A percentile compares a stretch with the other conserved stretches of the same genome.
Conservation (phyloP, 1,140 invertebrate species). For the Parasteatoda tepidariorum region DNA sequence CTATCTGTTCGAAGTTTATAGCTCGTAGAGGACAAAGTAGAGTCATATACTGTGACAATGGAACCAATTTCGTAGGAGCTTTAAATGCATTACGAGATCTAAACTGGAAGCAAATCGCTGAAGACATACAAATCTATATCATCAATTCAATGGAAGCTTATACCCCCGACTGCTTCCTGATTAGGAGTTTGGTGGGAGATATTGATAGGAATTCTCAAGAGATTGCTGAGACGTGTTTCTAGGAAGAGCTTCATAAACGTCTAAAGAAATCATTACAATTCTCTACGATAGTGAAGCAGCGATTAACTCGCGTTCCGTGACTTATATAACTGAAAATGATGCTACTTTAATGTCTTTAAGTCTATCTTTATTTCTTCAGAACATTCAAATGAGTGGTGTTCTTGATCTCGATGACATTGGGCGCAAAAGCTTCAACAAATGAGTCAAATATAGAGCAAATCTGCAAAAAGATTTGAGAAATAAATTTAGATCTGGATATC, state of each 20-base stretch:
- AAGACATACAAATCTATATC: background rate
- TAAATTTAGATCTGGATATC: conserved; percentile 23
- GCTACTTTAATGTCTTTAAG: conserved; percentile 4
- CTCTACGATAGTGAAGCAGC: conserved; percentile 15
- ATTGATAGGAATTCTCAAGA: conserved; percentile 17
- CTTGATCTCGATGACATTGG: background rate
- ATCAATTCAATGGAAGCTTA: conserved; percentile 45
- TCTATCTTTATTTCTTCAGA: background rate
- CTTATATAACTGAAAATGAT: conserved; percentile 40
- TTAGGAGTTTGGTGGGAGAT: conserved; percentile 32
- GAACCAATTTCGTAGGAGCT: conserved; percentile 56
- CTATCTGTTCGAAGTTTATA: conserved; percentile 66
- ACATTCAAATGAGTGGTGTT: background rate
- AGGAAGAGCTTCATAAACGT: background rate
- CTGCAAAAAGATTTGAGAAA: conserved; percentile 19
- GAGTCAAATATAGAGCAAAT: background rate
- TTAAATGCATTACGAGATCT: conserved; percentile 25
- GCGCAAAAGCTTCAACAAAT: conserved; percentile 10
- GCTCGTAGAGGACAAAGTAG: conserved; percentile 63
- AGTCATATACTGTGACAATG: conserved; percentile 45
- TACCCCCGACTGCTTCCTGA: conserved; percentile 16
- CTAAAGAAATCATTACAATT: conserved; percentile 28
- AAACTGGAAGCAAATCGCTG: conserved; percentile 11
- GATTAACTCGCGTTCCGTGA: conserved; percentile 64
- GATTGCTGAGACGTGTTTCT: conserved; percentile 2